Conservation (phyloP, 2,113 vertebrate species). For the Mesocricetus auratus region DNA sequence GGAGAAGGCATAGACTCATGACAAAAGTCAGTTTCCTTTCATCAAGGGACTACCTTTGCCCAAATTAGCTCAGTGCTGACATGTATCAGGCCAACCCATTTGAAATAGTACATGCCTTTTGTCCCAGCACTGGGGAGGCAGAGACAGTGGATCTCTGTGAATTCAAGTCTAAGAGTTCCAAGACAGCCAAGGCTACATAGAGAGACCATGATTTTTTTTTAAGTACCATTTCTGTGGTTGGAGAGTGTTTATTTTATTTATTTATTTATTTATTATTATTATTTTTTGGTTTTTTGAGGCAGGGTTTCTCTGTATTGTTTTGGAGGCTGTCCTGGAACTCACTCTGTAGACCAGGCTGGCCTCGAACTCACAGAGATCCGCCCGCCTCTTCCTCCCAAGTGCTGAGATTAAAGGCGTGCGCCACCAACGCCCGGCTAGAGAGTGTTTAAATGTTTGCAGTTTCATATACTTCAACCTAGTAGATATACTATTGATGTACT, state of each 20-base stretch:
- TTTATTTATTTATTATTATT: too few species aligned
- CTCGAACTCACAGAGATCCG: too few species aligned
- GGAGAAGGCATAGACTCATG: not conserved
- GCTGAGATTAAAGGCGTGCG: too few species aligned
- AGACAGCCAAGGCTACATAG: not conserved
- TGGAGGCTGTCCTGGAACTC: too few species aligned
- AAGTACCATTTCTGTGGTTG: not conserved
- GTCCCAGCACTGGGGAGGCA: not conserved
- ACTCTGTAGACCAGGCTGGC: too few species aligned
- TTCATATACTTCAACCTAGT: not conserved
- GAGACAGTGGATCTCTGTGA: not conserved
- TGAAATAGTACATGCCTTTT: not conserved
- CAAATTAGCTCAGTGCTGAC: not conserved
- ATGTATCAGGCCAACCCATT: not conserved
- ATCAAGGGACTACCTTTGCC: not conserved
- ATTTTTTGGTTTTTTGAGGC: too few species aligned
- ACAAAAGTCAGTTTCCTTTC: conserved; percentile 31
- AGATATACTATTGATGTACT: not conserved
- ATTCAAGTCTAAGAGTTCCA: not conserved
- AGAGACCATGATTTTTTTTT: too few species aligned
- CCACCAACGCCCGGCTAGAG: too few species aligned
- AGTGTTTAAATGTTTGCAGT: not conserved
- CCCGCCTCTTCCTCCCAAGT: too few species aligned
- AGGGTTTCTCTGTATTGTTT: too few species aligned
- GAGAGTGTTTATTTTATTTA: not conserved